Evolutionary conservation across 2,797 vertebrate genomes (phyloP).

Genomic region (Sternarchorhynchus goeldii): DNA sequence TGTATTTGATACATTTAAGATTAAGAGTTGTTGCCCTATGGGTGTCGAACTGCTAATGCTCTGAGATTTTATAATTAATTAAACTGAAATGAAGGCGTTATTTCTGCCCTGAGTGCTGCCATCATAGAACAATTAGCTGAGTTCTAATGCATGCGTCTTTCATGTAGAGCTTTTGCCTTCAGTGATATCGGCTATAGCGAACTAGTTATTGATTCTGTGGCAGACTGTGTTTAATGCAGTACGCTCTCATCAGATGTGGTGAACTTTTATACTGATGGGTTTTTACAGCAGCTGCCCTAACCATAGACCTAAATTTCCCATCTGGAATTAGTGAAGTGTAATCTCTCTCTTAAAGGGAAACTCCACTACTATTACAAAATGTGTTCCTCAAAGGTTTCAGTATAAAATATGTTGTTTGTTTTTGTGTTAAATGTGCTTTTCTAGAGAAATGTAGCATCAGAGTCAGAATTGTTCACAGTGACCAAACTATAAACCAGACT

Average conservation of each 20-base stretch:
- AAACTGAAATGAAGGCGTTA: conserved; percentile 16
- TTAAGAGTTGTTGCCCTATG: background rate
- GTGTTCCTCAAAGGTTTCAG: too few species aligned
- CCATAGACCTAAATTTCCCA: too few species aligned
- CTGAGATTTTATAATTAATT: background rate
- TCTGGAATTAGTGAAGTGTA: too few species aligned
- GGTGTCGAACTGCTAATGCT: background rate
- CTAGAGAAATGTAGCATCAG: too few species aligned
- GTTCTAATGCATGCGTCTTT: conserved; percentile 8
- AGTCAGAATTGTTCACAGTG: too few species aligned
- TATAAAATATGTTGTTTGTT: too few species aligned
- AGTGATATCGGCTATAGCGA: conserved; percentile 4
- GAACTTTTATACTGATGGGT: conserved; percentile 9
- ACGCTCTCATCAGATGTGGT: conserved; percentile 5
- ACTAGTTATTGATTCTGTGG: conserved; percentile 37
- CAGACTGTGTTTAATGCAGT: conserved; percentile 7
- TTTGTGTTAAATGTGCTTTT: too few species aligned
- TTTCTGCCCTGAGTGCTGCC: background rate
- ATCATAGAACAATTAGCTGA: background rate
- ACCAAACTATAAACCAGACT: too few species aligned
- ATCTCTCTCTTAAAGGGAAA: too few species aligned
- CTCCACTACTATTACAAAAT: too few species aligned
- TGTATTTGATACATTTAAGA: too few species aligned
- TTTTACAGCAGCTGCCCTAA: background rate
- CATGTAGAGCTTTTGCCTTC: conserved; percentile 19